Base-by-base conservation (phyloP, 2,797 vertebrate genomes). In the Nyctibius grandis region DNA sequence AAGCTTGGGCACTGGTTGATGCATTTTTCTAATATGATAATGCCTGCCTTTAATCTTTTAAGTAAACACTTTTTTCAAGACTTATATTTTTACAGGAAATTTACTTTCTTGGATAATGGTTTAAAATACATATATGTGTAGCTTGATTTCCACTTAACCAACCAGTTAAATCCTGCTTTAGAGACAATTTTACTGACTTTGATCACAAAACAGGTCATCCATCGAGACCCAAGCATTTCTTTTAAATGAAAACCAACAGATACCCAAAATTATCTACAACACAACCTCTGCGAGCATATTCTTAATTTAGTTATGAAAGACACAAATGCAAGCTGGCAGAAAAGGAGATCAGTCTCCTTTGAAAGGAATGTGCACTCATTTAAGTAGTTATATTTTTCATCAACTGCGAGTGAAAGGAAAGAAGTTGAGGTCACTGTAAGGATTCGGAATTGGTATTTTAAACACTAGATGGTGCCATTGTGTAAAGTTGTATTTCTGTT, bases 391-490 rank as follows among this genome's bases (percentile, higher is more conserved):
- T 0, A 1, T 34, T 77, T 79, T 79, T 77, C 25, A 18, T 60
- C 81, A 34, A 1, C 64, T 53, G 15, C 33, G 36, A 73, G 17
- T 15, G 34, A 69, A 59, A 74, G 20, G 36, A 26, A 11, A 33
- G 19, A 42, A 72, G 76, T 14, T 23, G 64, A 60, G 29, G 31
- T 61, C 36, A 16, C 33, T 0, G 2, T 28, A 20, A 88, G 48
- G 65, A 5, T 5, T 92, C 87, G 84, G 88, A 77, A 54, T 67
- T 9, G 88, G 15, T 40, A 2, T 70, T 95, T 61, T 48, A 28
- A 95, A 87, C 98, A 96, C 97, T 97, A 98, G 98, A 92, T 98
- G 98, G 98, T 97, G 97, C 97, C 97, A 92, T 98, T 98, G 98
- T 85, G 97, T 95, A 96, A 98, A 97, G 91, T 82, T 93, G 68